Evolutionary conservation across 2,888 invertebrate species (phyloP).

Genomic region (Papilio demoleus): DNA sequence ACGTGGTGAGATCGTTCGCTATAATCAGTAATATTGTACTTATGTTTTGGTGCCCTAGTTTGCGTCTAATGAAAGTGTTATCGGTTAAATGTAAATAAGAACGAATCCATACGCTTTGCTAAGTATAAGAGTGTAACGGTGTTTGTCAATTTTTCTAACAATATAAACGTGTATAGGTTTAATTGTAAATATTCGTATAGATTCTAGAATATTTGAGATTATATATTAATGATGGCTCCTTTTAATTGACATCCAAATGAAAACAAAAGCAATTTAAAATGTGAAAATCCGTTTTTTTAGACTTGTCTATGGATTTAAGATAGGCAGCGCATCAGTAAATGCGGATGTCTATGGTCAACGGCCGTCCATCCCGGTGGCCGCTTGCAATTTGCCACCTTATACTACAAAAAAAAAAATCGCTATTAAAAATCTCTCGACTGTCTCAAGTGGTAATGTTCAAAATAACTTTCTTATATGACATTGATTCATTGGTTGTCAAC

Average conservation of each 20-base stretch:
- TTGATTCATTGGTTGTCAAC: neutral
- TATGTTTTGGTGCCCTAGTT: constrained; percentile 75
- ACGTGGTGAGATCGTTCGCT: constrained; percentile 40
- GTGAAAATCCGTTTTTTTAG: neutral
- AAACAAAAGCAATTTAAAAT: neutral
- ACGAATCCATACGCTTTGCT: constrained; percentile 83
- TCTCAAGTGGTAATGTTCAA: too few relatives aligned
- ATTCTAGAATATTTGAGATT: constrained; percentile 69
- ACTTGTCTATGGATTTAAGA: too few relatives aligned
- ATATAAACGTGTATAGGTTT: constrained; percentile 59
- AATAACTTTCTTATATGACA: neutral
- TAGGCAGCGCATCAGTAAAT: too few relatives aligned
- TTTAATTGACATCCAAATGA: neutral
- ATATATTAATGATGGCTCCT: constrained; percentile 42
- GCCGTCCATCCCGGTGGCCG: too few relatives aligned
- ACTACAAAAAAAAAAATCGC: too few relatives aligned
- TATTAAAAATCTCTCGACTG: too few relatives aligned
- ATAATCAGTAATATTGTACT: constrained; percentile 66
- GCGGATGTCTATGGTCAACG: too few relatives aligned
- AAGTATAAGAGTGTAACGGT: constrained; percentile 79
- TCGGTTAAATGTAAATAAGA: constrained; percentile 74
- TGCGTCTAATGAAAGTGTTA: constrained; percentile 73
- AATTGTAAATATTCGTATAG: constrained; percentile 69
- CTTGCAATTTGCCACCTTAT: too few relatives aligned
- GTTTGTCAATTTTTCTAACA: constrained; percentile 78